phyloP scores from a whole-genome alignment of 2,113 vertebrate genomes.

The Myotis davidii region DNA sequence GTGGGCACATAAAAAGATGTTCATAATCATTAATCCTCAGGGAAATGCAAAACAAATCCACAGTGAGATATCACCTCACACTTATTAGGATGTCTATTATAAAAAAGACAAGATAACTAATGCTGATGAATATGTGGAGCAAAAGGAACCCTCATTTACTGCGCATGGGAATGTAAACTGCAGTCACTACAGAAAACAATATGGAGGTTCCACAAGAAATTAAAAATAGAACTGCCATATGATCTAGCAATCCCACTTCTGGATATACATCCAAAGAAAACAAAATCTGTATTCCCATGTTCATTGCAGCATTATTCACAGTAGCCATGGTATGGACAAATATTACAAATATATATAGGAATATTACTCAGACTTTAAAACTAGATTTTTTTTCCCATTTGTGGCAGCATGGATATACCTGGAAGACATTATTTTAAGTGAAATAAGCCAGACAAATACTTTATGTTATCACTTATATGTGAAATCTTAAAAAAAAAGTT shows the following conservation, averaged over 20 bases:
- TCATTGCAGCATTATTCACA: not conserved
- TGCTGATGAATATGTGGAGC: not conserved
- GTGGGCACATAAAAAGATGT: not conserved
- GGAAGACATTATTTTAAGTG: not conserved
- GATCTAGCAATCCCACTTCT: not conserved
- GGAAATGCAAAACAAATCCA: not conserved
- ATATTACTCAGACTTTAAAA: not conserved
- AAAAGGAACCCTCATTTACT: not conserved
- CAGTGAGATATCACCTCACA: not conserved
- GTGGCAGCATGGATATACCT: not conserved
- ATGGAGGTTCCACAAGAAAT: not conserved
- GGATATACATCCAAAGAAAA: not conserved
- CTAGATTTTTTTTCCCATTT: not conserved
- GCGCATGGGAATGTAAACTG: not conserved
- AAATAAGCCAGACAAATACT: not conserved
- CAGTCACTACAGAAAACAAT: not conserved
- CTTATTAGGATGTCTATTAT: not conserved
- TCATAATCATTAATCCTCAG: not conserved
- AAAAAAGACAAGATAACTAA: not conserved
- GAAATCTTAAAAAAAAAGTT: not conserved
- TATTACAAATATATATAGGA: not conserved
- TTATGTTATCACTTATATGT: not conserved
- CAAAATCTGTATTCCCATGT: not conserved
- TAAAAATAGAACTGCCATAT: not conserved
- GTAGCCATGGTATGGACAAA: not conserved